phyloP scores from a whole-genome alignment of 1,140 invertebrate species.

The Drosophila sucinea region DNA sequence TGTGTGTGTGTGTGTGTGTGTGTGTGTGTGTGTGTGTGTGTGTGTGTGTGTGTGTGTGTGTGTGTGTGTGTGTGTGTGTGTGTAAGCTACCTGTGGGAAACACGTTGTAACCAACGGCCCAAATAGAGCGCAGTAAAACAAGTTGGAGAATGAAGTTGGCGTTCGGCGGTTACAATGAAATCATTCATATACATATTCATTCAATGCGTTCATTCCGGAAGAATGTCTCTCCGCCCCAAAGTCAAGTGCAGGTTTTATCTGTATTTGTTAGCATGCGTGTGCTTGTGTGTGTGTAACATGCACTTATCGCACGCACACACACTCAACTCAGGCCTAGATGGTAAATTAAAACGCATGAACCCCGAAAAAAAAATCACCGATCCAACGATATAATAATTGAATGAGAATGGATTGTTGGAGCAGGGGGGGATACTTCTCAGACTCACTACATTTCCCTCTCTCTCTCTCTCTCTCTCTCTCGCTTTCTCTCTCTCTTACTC shows the following conservation, averaged over 20 bases:
- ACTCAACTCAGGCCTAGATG: constrained; percentile 34
- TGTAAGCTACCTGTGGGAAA: constrained; percentile 70
- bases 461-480: background rate
- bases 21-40: constrained; percentile 36
- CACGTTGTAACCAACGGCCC: constrained; percentile 47
- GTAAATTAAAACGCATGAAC: constrained; percentile 39
- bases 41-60: constrained; percentile 14
- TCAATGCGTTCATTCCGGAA: constrained; percentile 47
- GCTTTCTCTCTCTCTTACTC: background rate
- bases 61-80: constrained; percentile 23
- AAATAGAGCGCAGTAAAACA: constrained; percentile 19
- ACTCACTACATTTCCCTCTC: constrained; percentile 15
- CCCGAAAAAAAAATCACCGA: constrained; percentile 47
- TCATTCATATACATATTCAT: constrained; percentile 57
- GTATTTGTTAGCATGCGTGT: background rate
- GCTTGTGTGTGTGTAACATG: constrained; percentile 21
- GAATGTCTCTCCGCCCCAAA: constrained; percentile 28
- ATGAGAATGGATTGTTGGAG: constrained; percentile 1
- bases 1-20: constrained; percentile 30
- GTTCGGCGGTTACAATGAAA: constrained; percentile 44
- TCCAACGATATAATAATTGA: constrained; percentile 60
- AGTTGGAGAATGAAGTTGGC: constrained; percentile 26
- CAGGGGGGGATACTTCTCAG: constrained; percentile 29
- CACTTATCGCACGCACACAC: constrained; percentile 52
- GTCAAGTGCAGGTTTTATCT: constrained; percentile 36